Conservation (phyloP, 1,140 invertebrate genomes). For the Drosophila murphyi region DNA sequence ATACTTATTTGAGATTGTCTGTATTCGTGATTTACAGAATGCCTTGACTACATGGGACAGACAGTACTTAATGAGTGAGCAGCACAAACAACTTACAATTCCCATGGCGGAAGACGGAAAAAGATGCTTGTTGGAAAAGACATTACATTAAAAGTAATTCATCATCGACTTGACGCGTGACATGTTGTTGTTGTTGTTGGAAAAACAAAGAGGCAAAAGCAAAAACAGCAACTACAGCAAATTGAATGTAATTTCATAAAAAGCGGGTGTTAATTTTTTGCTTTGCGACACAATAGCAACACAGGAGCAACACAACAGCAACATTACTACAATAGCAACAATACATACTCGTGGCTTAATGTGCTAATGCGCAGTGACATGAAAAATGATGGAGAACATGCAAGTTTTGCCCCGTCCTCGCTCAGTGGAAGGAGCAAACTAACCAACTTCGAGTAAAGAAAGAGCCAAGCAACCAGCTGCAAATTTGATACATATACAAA, state of each 20-base stretch:
- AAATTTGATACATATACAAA: slow-evolving; percentile 51
- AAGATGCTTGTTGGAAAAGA: slow-evolving; percentile 43
- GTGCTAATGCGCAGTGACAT: slow-evolving; percentile 79
- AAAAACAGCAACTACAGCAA: slow-evolving; percentile 67
- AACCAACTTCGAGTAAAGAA: slow-evolving; percentile 46
- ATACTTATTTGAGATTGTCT: slow-evolving; percentile 6
- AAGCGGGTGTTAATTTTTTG: slow-evolving; percentile 81
- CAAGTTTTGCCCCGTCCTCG: slow-evolving; percentile 44
- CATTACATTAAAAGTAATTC: slow-evolving; percentile 69
- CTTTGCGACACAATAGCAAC: slow-evolving; percentile 50
- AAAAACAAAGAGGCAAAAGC: slow-evolving; percentile 19
- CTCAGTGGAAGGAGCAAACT: slow-evolving; percentile 36
- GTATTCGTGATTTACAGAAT: slow-evolving; percentile 19
- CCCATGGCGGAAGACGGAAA: slow-evolving; percentile 11
- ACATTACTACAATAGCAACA: slow-evolving; percentile 34
- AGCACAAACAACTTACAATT: slow-evolving; percentile 9
- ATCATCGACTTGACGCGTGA: slow-evolving; percentile 57
- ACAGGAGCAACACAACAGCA: slow-evolving; percentile 26
- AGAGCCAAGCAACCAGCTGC: slow-evolving; percentile 53
- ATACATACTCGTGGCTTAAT: slow-evolving; percentile 65
- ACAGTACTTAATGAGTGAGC: slow-evolving; percentile 18
- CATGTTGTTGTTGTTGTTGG: slow-evolving; percentile 28
- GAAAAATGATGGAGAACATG: slow-evolving; percentile 79
- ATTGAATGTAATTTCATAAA: slow-evolving; percentile 83
- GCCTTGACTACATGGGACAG: slow-evolving; percentile 1